Evolutionary conservation across 2,113 vertebrate genomes (phyloP), one percentile per base, ranked within the genome.

Genomic region (Pelvicachromis taeniatus): DNA sequence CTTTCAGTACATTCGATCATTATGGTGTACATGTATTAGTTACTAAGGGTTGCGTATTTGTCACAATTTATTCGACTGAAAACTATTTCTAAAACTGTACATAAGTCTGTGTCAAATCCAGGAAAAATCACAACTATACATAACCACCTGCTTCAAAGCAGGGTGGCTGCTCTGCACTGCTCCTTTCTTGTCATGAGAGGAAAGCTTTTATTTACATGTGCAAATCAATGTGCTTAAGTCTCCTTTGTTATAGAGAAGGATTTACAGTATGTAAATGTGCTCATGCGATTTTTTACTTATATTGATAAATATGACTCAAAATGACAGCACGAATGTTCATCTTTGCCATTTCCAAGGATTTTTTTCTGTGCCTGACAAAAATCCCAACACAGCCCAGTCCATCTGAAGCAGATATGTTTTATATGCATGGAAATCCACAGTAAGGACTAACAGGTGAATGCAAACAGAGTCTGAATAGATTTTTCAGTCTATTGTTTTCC

Each of bases 401-500:
- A 89, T 90, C 87, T 94, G 94, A 84, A 89, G 80, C 58, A n/a
- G 53, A 78, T 48, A 42, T 65, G 79, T 52, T 94, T 94, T 89
- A 88, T 89, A 94, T 93, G 81, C 90, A 94, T 84, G 77, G 50
- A 53, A 84, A 77, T 83, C 13, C 73, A 81, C 45, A 75, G 45
- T 35, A 45, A 45, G 58, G 31, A 77, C 45, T 77, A 33, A 50
- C 75, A 61, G 29, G 59, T 33, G 83, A 85, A 83, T 48, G 75
- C 86, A 81, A 82, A 85, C 52, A 83, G 5, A 53, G 77, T 35
- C 4, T 40, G 35, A 78, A 50, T 8, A 81, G 61, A 84, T 53
- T 77, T 53, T 52, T 68, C 13, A 82, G 45, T 33, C 70, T 13
- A n/a, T 33, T 50, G 42, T 8, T 31, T 50, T 50, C 45, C 35